Conservation (phyloP, 2,888 invertebrate genomes). For the Hyposoter didymator region DNA sequence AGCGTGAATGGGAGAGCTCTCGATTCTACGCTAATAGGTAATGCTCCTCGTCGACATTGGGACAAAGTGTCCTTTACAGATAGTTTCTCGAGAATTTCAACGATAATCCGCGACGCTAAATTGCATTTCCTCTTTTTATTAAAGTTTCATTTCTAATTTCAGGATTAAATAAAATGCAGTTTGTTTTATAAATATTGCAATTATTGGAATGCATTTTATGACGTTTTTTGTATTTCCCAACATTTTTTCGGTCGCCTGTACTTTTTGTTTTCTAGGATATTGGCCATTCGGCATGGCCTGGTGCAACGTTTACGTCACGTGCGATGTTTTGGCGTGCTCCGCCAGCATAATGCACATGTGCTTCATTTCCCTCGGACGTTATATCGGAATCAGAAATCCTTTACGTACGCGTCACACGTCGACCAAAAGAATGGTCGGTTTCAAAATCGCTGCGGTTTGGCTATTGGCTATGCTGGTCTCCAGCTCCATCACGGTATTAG, state of each 20-base stretch:
- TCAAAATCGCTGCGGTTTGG: constrained; percentile 97
- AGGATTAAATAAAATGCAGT: neutral
- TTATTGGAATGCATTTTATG: neutral
- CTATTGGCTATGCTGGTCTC: constrained; percentile 94
- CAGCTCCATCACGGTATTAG: constrained; percentile 93
- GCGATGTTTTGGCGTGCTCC: constrained; percentile 97
- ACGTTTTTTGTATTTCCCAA: neutral
- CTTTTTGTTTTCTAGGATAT: constrained; percentile 88
- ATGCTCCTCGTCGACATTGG: constrained; percentile 22
- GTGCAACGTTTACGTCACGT: constrained; percentile 98
- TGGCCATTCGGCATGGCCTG: constrained; percentile 97
- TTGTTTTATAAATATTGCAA: neutral
- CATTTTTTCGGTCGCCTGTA: neutral
- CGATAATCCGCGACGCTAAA: neutral
- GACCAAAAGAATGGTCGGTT: constrained; percentile 92
- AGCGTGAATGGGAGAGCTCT: neutral
- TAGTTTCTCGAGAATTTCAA: constrained; percentile 6
- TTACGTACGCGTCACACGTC: constrained; percentile 93
- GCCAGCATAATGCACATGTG: constrained; percentile 98
- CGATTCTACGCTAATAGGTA: constrained; percentile 11
- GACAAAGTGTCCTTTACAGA: constrained; percentile 15
- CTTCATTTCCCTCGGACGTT: constrained; percentile 95
- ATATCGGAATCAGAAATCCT: constrained; percentile 95
- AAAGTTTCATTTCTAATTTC: neutral
- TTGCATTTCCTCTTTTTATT: neutral